Percentiles rank a stretch among this genome's conserved stretches.
Evolutionary conservation across 1,140 invertebrate species (phyloP).

Genomic region (Laodelphax striatellus): DNA sequence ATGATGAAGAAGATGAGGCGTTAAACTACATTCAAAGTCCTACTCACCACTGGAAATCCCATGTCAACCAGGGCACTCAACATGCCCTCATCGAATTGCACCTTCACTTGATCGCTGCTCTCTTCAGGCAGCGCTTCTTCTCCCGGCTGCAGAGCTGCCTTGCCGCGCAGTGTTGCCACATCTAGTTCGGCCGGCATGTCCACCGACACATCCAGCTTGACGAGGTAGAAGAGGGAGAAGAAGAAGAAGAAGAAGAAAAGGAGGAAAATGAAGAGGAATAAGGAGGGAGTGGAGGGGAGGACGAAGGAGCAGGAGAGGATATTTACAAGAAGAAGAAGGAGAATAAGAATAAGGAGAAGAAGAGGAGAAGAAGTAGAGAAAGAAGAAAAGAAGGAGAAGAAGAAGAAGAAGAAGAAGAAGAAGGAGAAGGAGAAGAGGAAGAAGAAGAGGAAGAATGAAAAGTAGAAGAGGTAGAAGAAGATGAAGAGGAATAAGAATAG

Average conservation of each 20-base stretch:
- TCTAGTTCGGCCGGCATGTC: constrained; percentile 82
- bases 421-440: too few species aligned
- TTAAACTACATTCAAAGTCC: constrained; percentile 85
- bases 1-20: too few species aligned
- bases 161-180: constrained; percentile 55
- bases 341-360: too few species aligned
- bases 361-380: constrained; percentile 51
- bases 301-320: too few species aligned
- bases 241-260: constrained; percentile 82
- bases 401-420: too few species aligned
- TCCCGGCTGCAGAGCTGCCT: constrained; percentile 57
- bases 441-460: too few species aligned
- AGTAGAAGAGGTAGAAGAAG: too few species aligned
- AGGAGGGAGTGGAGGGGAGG: constrained; percentile 76
- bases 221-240: constrained; percentile 84
- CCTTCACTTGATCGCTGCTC: constrained; percentile 34
- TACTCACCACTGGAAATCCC: constrained; percentile 14
- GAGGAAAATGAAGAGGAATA: constrained; percentile 85
- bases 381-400: too few species aligned
- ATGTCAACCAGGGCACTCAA: constrained; percentile 37
- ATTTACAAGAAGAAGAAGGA: too few species aligned
- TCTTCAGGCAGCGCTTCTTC: constrained; percentile 76
- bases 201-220: constrained; percentile 88
- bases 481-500: too few species aligned
- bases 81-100: constrained; percentile 42